These are phyloP conservation scores for Apeltes quadracus DNA, from an alignment of 2,113 vertebrate species.

Conservation along the genomic window DNA sequence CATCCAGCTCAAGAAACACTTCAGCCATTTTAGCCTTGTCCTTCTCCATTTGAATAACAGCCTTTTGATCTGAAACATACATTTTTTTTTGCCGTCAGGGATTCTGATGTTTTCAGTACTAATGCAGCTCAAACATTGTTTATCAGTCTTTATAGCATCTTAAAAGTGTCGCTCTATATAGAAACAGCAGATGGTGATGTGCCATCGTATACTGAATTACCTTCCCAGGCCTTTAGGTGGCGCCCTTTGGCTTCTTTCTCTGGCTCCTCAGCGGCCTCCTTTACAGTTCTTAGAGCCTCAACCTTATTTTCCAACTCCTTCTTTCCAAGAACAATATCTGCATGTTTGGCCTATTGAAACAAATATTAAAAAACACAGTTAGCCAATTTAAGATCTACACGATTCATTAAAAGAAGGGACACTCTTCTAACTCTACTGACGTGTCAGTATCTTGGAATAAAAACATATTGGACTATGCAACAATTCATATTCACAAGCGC, in stretches of 20 bases:
- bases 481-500: not conserved
- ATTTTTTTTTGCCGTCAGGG: not conserved
- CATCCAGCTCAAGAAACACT: slow-evolving; percentile 88
- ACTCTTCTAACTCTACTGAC: not conserved
- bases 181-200: slow-evolving; percentile 17
- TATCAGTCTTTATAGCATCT: not conserved
- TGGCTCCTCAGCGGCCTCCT: slow-evolving; percentile 87
- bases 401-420: not conserved
- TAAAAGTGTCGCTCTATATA: not conserved
- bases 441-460: not conserved
- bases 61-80: slow-evolving; percentile 83
- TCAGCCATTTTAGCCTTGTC: slow-evolving; percentile 81
- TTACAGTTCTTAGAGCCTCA: slow-evolving; percentile 80
- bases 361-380: slow-evolving; percentile 6
- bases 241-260: slow-evolving; percentile 89
- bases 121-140: not conserved
- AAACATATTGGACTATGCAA: not conserved
- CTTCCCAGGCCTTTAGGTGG: slow-evolving; percentile 89
- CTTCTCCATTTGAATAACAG: slow-evolving; percentile 72
- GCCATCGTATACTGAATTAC: slow-evolving; percentile 61
- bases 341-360: slow-evolving; percentile 78
- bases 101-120: not conserved
- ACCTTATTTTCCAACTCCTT: slow-evolving; percentile 83
- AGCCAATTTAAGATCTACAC: not conserved
- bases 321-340: slow-evolving; percentile 80